Conservation (phyloP, 1,140 invertebrate genomes). For the Doryteuthis pealeii region DNA sequence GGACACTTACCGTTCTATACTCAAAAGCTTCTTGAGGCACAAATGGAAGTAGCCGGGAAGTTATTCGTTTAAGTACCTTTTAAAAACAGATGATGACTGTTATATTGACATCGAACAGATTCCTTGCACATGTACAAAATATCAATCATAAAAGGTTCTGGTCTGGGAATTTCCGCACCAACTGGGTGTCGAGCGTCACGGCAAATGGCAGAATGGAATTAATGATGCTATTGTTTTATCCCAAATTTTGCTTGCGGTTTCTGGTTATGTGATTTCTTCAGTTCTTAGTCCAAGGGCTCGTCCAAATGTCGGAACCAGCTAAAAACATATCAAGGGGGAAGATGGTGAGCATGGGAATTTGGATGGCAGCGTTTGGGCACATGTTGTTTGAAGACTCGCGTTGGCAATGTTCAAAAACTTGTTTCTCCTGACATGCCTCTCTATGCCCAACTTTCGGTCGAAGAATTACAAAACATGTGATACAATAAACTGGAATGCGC, state of each 20-base stretch:
- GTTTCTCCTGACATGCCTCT: conserved; percentile 26
- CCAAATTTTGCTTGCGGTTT: conserved; percentile 52
- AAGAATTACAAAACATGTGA: conserved; percentile 32
- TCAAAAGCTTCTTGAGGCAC: conserved; percentile 35
- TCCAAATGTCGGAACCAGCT: conserved; percentile 29
- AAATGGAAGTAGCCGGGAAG: too few species aligned
- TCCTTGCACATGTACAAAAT: conserved; percentile 19
- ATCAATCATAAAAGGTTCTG: conserved; percentile 26
- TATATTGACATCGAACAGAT: conserved; percentile 34
- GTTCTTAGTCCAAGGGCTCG: conserved; percentile 43
- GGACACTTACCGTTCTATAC: conserved; percentile 41
- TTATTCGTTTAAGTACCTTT: conserved; percentile 21
- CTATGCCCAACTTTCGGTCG: conserved; percentile 31
- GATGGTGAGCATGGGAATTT: conserved; percentile 58
- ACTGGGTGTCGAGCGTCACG: conserved; percentile 45
- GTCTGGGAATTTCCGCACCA: conserved; percentile 42
- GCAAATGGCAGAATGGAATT: conserved; percentile 47
- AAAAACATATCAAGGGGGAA: conserved; percentile 52
- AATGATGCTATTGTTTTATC: conserved; percentile 34
- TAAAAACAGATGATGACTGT: conserved; percentile 52
- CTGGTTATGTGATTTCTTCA: conserved; percentile 44
- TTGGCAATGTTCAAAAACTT: conserved; percentile 37
- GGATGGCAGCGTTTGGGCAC: conserved; percentile 44
- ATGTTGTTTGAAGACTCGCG: conserved; percentile 25
- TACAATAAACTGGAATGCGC: conserved; percentile 29